Evolutionary conservation across 2,888 invertebrate genomes (phyloP).

Genomic region (Melieria omissa): DNA sequence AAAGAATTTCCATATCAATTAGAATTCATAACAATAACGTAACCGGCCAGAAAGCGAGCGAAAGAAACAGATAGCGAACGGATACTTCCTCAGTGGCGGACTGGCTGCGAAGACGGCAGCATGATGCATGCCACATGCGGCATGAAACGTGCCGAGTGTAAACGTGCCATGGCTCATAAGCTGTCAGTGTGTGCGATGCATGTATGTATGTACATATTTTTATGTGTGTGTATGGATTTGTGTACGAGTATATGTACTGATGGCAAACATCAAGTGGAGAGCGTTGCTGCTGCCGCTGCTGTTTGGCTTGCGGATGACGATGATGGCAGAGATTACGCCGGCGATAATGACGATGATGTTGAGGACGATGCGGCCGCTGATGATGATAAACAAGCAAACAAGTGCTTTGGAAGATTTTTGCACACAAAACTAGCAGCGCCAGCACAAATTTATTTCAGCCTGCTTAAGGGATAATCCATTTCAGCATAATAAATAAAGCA

Average conservation of each 20-base stretch:
- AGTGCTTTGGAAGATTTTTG: conserved; percentile 44
- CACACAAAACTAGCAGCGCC: conserved; percentile 54
- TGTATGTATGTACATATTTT: conserved; percentile 1
- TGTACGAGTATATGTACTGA: not conserved
- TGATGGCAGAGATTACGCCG: not conserved
- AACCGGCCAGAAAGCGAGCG: conserved; percentile 5
- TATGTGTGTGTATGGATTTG: conserved; percentile 6
- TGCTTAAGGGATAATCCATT: conserved; percentile 60
- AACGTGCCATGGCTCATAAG: not conserved
- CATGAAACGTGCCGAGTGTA: conserved; percentile 2
- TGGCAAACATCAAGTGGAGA: not conserved
- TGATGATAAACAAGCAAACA: conserved; percentile 46
- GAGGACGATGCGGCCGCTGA: conserved; percentile 39
- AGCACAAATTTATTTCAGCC: conserved; percentile 54
- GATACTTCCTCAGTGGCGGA: too few relatives aligned
- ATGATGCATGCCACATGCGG: not conserved
- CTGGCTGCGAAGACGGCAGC: not conserved
- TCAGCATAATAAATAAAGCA: conserved; percentile 56
- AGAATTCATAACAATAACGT: conserved; percentile 44
- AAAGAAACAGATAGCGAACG: too few relatives aligned
- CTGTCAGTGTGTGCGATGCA: not conserved
- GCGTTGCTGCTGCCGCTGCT: not conserved
- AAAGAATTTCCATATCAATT: conserved; percentile 47
- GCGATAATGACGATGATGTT: not conserved
- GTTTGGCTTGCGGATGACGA: not conserved